A percentile compares a stretch with the other conserved stretches of the same genome.
Evolutionary conservation across 2,888 invertebrate genomes (phyloP).

Genomic region (Eudemis profundana): DNA sequence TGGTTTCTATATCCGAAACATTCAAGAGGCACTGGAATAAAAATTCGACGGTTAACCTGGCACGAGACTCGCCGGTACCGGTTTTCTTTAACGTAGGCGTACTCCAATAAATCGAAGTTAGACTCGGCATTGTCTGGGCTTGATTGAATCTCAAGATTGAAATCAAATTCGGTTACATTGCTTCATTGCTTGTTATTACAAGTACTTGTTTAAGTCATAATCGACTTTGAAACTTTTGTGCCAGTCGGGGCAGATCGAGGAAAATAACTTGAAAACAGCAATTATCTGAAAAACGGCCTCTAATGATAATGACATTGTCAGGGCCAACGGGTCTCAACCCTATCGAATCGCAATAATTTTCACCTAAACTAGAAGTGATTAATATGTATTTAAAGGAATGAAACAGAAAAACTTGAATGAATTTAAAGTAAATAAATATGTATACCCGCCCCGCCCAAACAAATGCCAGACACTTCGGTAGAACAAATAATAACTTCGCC

Average conservation of each 20-base stretch:
- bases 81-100: conserved; percentile 55
- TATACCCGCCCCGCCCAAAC: not conserved
- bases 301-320: conserved; percentile 19
- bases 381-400: too few species aligned
- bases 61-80: conserved; percentile 53
- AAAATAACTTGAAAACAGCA: conserved; percentile 30
- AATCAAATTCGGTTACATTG: conserved; percentile 28
- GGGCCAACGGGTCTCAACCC: conserved; percentile 2
- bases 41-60: conserved; percentile 63
- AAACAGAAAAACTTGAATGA: conserved; percentile 5
- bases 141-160: conserved; percentile 41
- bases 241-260: conserved; percentile 19
- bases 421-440: not conserved
- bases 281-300: conserved; percentile 30
- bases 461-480: conserved; percentile 21
- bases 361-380: conserved; percentile 1
- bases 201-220: conserved; percentile 28
- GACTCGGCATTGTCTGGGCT: conserved; percentile 34
- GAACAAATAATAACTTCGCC: conserved; percentile 52
- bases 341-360: conserved; percentile 10
- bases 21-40: conserved; percentile 63
- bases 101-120: conserved; percentile 44
- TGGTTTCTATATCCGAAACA: conserved; percentile 69
- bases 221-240: conserved; percentile 32
- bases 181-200: conserved; percentile 25